These are phyloP conservation scores for Intellagama lesueurii DNA, from an alignment of 2,797 vertebrate species.

Conservation along the genomic window DNA sequence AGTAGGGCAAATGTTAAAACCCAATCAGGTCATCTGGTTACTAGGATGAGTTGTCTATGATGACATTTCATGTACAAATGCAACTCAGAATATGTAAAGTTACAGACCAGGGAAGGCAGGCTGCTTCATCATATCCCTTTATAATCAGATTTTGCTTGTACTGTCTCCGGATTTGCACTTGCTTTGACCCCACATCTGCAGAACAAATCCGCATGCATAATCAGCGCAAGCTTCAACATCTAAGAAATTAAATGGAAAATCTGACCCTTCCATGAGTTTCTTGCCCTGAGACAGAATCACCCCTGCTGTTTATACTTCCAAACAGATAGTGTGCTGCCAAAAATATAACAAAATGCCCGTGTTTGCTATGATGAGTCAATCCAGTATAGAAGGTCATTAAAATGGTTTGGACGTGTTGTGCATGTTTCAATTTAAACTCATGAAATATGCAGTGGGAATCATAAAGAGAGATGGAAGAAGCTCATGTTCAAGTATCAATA, in stretches of 20 bases:
- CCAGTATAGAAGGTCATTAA: not conserved
- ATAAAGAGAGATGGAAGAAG: slow-evolving; percentile 13
- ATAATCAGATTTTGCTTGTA: slow-evolving; percentile 4
- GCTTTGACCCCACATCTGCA: slow-evolving; percentile 1
- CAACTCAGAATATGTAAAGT: slow-evolving; percentile 15
- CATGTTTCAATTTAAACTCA: slow-evolving; percentile 1
- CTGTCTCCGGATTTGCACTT: slow-evolving; percentile 32
- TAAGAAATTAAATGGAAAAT: slow-evolving; percentile 35
- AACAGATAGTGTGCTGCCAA: not conserved
- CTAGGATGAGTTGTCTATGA: slow-evolving; percentile 1
- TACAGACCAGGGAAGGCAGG: not conserved
- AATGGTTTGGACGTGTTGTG: not conserved
- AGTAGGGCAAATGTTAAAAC: slow-evolving; percentile 7
- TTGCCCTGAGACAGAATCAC: slow-evolving; percentile 12
- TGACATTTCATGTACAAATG: slow-evolving; percentile 5
- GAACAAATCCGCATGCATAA: not conserved
- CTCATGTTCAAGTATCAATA: slow-evolving; percentile 2
- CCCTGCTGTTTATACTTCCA: not conserved
- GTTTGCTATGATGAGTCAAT: not conserved
- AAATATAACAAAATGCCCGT: not conserved
- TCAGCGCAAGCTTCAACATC: slow-evolving; percentile 11
- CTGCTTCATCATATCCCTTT: not conserved
- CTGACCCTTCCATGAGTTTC: not conserved
- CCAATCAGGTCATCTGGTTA: not conserved
- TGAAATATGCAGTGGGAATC: slow-evolving; percentile 18